Evolutionary conservation across 2,113 vertebrate species (phyloP), one percentile per base, ranked within the genome.

Genomic region (Poecilia latipinna): DNA sequence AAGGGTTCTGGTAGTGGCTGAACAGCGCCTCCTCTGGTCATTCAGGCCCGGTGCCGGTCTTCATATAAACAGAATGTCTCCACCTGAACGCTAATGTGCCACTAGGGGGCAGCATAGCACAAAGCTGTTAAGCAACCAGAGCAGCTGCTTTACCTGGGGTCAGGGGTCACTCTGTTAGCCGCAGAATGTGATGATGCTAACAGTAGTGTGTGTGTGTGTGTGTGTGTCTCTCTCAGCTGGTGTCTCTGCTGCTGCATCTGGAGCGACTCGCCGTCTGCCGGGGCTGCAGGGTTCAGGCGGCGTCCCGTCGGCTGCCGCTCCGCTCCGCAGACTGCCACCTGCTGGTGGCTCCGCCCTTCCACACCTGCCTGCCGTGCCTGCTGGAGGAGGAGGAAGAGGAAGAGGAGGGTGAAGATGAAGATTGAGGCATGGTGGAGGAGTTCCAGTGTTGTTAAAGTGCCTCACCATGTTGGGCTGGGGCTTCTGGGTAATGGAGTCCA

Each of bases 331-430:
- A 29, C 68, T 75, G 73, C 39, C 73, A 67, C 37, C 72, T 81
- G 51, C 68, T 81, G 31, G 31, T 81, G 17, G 6, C 63, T 22
- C 79, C 68, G 15, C 68, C 73, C 31, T 39, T 31, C 19, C 15
- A 31, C 63, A 75, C 79, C 54, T 75, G 79, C n/a, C n/a, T 75
- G 54, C 39, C 73, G 13, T 72, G 73, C 42, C 64, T 64, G 32
- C 10, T 63, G 35, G 44, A 48, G 35, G 67, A 60, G 8, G 77
- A 69, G 17, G 37, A 51, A 28, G 78, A 69, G 28, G 63, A 54
- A 2, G 29, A 48, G 3, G 35, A 61, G 5, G 37, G 42, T 1
- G 57, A 69, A 1, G 32, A 65, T 0, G 26, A 13, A 31, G 70
- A 63, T 24, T 28, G 33, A 8, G 26, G 17, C 24, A 60, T 19